Conservation (phyloP, 2,113 vertebrate genomes). For the Psilopogon haemacephalus region DNA sequence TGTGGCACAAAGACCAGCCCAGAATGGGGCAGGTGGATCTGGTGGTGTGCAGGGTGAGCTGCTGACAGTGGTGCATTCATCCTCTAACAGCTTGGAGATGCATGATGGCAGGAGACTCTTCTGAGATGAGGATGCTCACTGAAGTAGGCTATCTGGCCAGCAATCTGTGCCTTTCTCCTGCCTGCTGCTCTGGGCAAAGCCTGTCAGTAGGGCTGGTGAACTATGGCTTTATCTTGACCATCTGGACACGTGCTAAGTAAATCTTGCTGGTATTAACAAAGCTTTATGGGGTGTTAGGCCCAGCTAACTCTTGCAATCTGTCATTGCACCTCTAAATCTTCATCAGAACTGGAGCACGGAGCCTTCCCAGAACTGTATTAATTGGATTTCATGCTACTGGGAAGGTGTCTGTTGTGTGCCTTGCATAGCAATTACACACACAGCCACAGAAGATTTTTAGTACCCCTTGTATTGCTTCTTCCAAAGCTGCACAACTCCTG, state of each 20-base stretch:
- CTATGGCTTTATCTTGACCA: background rate
- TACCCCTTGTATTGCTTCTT: background rate
- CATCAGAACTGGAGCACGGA: background rate
- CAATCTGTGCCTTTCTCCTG: background rate
- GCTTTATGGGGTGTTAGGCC: slow-evolving; percentile 7
- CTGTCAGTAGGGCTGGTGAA: background rate
- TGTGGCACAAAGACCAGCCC: background rate
- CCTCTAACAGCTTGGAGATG: background rate
- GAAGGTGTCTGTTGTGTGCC: slow-evolving; percentile 6
- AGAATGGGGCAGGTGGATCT: background rate
- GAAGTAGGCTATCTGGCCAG: background rate
- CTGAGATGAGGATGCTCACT: background rate
- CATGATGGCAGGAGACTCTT: background rate
- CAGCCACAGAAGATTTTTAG: background rate
- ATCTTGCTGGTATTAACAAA: slow-evolving; percentile 5
- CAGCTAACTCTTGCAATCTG: background rate
- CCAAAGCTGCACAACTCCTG: background rate
- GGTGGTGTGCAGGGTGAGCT: background rate
- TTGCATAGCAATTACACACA: slow-evolving; percentile 29
- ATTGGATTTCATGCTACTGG: slow-evolving; percentile 43
- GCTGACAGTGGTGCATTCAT: background rate
- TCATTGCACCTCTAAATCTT: slow-evolving; percentile 36
- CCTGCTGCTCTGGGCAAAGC: background rate
- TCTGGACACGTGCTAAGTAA: background rate
- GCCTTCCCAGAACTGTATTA: slow-evolving; percentile 32